Conservation (phyloP, 2,888 invertebrate genomes). For the Leptinotarsa juncta region DNA sequence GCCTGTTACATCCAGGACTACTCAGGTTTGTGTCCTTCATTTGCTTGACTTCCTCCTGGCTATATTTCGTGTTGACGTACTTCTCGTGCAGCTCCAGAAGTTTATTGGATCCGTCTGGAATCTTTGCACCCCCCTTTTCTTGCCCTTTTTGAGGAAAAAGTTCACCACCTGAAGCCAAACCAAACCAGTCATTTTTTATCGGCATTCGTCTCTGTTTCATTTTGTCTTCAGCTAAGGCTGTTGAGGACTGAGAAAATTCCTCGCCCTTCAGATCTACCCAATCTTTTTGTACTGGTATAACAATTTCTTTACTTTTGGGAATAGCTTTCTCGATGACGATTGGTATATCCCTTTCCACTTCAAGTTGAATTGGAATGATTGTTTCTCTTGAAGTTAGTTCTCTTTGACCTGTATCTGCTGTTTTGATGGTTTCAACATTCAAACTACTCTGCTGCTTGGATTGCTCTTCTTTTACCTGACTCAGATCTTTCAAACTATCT, state of each 20-base stretch:
- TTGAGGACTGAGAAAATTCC: not conserved
- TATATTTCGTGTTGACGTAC: slow-evolving; percentile 71
- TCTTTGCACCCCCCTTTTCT: slow-evolving; percentile 69
- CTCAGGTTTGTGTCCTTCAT: slow-evolving; percentile 32
- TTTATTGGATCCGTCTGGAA: slow-evolving; percentile 71
- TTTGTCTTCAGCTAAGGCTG: not conserved
- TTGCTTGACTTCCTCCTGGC: slow-evolving; percentile 49
- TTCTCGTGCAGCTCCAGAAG: slow-evolving; percentile 78
- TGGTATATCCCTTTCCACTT: slow-evolving; percentile 13
- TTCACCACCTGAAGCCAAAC: slow-evolving; percentile 72
- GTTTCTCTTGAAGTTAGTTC: not conserved
- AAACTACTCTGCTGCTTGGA: not conserved
- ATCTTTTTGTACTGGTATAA: slow-evolving; percentile 28
- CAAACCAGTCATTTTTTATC: slow-evolving; percentile 67
- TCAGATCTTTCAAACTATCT: not conserved
- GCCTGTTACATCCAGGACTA: slow-evolving; percentile 66
- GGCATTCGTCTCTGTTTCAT: slow-evolving; percentile 10
- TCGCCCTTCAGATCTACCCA: not conserved
- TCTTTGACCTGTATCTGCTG: not conserved
- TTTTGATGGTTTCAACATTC: not conserved
- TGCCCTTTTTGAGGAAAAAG: slow-evolving; percentile 80
- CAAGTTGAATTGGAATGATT: slow-evolving; percentile 26
- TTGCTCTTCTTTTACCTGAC: not conserved
- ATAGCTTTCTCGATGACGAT: slow-evolving; percentile 6
- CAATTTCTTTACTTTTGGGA: slow-evolving; percentile 17